Evolutionary conservation across 2,888 invertebrate species (phyloP).

Genomic region (Disparrhopalites patrizii): DNA sequence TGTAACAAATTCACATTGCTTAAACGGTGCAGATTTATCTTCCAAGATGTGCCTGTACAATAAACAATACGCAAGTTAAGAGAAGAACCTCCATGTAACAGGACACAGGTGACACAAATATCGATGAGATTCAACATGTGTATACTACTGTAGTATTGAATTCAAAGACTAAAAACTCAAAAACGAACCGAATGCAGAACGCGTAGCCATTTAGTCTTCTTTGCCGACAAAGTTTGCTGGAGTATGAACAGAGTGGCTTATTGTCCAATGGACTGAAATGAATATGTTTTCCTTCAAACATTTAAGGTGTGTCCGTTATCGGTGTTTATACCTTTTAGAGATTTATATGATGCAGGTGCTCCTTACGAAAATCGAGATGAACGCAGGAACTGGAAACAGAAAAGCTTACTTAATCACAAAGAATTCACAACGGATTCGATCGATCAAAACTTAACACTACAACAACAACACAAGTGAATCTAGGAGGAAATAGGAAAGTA

Average conservation of each 20-base stretch:
- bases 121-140: background rate
- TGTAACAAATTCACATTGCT: conserved; percentile 49
- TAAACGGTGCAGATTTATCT: conserved; percentile 56
- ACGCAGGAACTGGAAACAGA: too few species aligned
- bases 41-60: conserved; percentile 55
- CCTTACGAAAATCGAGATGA: too few species aligned
- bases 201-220: conserved; percentile 55
- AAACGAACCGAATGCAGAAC: conserved; percentile 55
- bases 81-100: too few species aligned
- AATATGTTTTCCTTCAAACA: conserved; percentile 56
- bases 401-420: too few species aligned
- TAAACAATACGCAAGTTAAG: background rate
- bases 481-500: too few species aligned
- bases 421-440: too few species aligned
- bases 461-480: too few species aligned
- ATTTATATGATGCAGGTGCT: too few species aligned
- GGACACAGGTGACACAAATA: too few species aligned
- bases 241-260: conserved; percentile 54
- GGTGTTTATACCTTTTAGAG: too few species aligned
- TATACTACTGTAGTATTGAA: background rate
- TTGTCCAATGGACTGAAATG: conserved; percentile 54
- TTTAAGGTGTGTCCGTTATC: too few species aligned
- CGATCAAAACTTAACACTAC: too few species aligned
- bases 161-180: conserved; percentile 21
- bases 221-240: conserved; percentile 56